phyloP scores from a whole-genome alignment of 2,888 invertebrate species.

The Dryococelus australis region DNA sequence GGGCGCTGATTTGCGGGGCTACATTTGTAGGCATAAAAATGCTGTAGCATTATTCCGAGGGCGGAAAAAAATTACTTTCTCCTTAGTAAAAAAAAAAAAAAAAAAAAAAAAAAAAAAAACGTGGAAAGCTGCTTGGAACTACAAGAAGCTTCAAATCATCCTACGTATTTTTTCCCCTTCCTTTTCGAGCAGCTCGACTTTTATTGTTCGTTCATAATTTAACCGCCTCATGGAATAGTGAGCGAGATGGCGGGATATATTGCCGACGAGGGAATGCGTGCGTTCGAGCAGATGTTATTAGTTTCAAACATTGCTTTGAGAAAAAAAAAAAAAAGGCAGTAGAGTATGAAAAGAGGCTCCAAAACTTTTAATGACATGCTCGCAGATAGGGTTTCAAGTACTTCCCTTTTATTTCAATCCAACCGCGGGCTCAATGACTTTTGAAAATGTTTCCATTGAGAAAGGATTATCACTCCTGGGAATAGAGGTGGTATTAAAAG shows the following conservation, averaged over 20 bases:
- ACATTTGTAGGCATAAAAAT: background rate
- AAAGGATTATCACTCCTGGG: too few relatives aligned
- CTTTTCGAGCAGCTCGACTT: background rate
- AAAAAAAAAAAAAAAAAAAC: background rate
- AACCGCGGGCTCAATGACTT: too few relatives aligned
- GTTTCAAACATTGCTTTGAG: background rate
- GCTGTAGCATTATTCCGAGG: background rate
- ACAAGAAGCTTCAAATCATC: background rate
- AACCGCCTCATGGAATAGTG: background rate
- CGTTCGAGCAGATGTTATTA: background rate
- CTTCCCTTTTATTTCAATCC: too few relatives aligned
- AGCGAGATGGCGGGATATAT: background rate
- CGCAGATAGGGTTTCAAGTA: too few relatives aligned
- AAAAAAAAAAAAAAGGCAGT: background rate
- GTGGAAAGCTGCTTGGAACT: background rate
- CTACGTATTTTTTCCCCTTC: background rate
- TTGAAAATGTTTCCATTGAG: too few relatives aligned
- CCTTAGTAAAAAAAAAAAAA: background rate
- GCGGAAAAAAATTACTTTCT: background rate
- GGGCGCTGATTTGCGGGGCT: background rate
- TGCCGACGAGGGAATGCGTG: background rate
- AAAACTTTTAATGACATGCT: too few relatives aligned
- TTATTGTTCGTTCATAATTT: background rate
- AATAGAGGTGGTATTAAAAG: too few relatives aligned
- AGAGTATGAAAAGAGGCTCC: too few relatives aligned